A percentile compares a stretch with the other conserved stretches of the same genome.
Evolutionary conservation across 2,888 invertebrate species (phyloP).

Genomic region (Patella ulyssiponensis): DNA sequence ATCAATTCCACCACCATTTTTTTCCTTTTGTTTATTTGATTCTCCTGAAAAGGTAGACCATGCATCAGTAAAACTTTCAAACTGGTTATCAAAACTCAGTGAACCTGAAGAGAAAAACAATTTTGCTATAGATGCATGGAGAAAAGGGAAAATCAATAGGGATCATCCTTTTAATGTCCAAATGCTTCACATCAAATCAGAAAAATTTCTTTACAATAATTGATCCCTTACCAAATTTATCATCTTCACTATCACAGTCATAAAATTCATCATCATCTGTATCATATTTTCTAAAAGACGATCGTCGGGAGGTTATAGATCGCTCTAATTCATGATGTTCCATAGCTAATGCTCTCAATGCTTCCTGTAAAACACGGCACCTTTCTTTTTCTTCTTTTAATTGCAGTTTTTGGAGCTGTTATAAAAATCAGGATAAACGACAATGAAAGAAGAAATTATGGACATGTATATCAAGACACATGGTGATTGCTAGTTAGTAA

Average conservation of each 20-base stretch:
- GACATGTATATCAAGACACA: neutral
- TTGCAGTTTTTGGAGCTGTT: conserved; percentile 71
- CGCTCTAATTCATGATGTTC: conserved; percentile 81
- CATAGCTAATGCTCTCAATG: conserved; percentile 79
- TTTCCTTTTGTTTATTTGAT: too few species aligned
- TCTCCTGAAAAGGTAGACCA: too few species aligned
- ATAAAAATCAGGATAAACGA: conserved; percentile 1
- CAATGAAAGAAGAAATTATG: neutral
- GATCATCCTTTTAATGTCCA: too few species aligned
- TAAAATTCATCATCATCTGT: conserved; percentile 64
- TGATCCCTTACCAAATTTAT: conserved; percentile 19
- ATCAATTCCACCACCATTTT: too few species aligned
- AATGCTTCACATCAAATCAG: too few species aligned
- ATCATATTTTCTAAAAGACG: conserved; percentile 62
- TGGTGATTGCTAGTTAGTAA: neutral
- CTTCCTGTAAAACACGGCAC: conserved; percentile 80
- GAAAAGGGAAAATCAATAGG: too few species aligned
- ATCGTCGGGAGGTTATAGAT: conserved; percentile 75
- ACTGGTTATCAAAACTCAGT: too few species aligned
- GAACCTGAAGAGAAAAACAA: too few species aligned
- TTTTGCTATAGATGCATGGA: too few species aligned
- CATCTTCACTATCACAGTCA: conserved; percentile 60
- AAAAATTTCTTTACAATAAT: too few species aligned
- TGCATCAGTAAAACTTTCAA: too few species aligned
- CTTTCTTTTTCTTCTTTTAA: conserved; percentile 76